Conservation (phyloP, 2,113 vertebrate genomes). For the Grammomys surdaster region DNA sequence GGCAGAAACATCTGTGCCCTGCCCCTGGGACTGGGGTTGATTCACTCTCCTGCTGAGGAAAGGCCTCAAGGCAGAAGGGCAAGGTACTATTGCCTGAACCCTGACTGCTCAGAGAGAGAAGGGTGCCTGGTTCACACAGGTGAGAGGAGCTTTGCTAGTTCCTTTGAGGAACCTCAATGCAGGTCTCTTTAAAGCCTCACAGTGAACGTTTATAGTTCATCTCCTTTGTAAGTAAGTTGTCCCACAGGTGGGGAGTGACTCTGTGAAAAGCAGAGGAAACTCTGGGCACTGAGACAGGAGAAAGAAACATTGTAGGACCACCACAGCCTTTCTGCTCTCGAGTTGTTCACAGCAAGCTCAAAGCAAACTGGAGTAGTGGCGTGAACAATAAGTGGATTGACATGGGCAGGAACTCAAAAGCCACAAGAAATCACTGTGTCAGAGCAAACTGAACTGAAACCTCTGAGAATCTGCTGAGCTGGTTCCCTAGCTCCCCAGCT, state of each 20-base stretch:
- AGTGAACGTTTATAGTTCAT: background rate
- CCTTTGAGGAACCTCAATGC: background rate
- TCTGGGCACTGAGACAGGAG: background rate
- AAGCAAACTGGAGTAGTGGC: background rate
- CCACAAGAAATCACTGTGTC: background rate
- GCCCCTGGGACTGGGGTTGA: background rate
- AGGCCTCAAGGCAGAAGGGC: background rate
- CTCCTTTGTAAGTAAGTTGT: conserved; percentile 3
- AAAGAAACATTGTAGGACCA: background rate
- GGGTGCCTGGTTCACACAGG: background rate
- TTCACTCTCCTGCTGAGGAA: background rate
- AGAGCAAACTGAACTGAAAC: background rate
- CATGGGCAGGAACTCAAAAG: background rate
- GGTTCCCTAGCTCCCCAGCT: background rate
- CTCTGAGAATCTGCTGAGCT: background rate
- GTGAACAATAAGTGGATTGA: background rate
- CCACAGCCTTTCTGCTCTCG: background rate
- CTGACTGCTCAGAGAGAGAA: background rate
- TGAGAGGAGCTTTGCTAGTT: background rate
- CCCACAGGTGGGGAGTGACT: background rate
- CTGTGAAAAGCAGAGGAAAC: too few species aligned
- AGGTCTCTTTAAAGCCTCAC: background rate
- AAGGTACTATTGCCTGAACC: background rate
- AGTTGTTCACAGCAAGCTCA: background rate
- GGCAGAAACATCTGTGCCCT: background rate